Base-by-base conservation (phyloP, 92 coral and sea anemone genomes). In the Palythoa grandiflora region DNA sequence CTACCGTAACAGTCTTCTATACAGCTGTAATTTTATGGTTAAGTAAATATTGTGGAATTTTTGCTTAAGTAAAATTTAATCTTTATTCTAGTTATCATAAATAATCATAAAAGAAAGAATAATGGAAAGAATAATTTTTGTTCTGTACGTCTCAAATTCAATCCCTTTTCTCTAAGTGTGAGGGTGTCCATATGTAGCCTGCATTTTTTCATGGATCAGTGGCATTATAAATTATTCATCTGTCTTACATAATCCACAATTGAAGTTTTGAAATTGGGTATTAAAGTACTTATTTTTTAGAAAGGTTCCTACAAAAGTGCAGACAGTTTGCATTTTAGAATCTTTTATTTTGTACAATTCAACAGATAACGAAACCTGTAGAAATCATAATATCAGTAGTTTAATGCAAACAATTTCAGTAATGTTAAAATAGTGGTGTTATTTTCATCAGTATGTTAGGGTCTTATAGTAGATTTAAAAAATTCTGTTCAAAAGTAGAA, bases 171-270 rank as follows among this genome's bases (percentile, higher is more conserved):
- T 17, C 5, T 61, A 60, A n/a, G n/a, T n/a, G 55, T 20, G 38
- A 48, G 39, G 59, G 60, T 17, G 38, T 44, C 47, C 75, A 13
- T 35, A 39, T 38, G 13, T 81, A 19, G 39, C 75, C 40, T 19
- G 57, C 57, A 81, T 65, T 66, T 53, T 81, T 19, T 21, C 60
- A 19, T 59, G 76, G 86, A 65, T 81, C 86, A 68, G 66, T 60
- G 73, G 72, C 16, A 79, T 17, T 66, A 81, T 81, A 11, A 81
- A 81, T 81, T 63, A 81, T 81, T 81, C 86, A 81, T 48, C 19
- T 61, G 11, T 81, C 44, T 68, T 47, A 36, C 16, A 28, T 81
- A 81, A 50, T 21, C 76, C 61, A 12, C 20, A 52, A 7, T 44
- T 3, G 3, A 4, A 36, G 71, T 9, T 81, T 13, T 61, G 9